Percentiles rank a stretch among this genome's conserved stretches.
These are phyloP conservation scores for Brachymystax lenok DNA, from an alignment of 2,797 vertebrate genomes.

Conservation along the genomic window DNA sequence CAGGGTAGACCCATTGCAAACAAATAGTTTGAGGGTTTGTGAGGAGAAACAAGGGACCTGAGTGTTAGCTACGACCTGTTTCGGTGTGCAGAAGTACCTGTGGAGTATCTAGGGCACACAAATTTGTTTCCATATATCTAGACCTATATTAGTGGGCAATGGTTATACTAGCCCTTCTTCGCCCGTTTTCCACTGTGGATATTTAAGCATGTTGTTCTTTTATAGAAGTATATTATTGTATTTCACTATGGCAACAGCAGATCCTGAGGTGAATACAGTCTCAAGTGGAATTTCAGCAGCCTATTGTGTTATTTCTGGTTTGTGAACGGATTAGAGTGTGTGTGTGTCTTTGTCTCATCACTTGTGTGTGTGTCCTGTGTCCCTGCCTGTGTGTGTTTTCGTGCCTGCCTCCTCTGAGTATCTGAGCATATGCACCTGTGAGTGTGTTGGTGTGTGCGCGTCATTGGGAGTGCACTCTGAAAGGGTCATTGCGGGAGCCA, in stretches of 20 bases:
- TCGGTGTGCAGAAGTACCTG: not conserved
- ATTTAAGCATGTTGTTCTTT: not conserved
- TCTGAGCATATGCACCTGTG: conserved; percentile 24
- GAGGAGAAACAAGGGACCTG: not conserved
- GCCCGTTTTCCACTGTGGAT: conserved; percentile 4
- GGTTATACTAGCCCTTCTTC: conserved; percentile 26
- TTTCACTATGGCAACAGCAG: conserved; percentile 58
- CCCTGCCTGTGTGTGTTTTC: conserved; percentile 40
- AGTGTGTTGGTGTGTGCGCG: conserved; percentile 27
- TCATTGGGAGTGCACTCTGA: conserved; percentile 65
- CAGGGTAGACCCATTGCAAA: conserved; percentile 33
- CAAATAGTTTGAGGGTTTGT: not conserved
- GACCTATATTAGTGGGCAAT: conserved; percentile 16
- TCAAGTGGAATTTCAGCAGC: conserved; percentile 57
- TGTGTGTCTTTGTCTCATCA: conserved; percentile 2
- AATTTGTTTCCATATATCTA: conserved; percentile 10
- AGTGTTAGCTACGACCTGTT: not conserved
- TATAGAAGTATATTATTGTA: conserved; percentile 34
- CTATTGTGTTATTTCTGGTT: conserved; percentile 56
- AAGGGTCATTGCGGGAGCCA: conserved; percentile 70
- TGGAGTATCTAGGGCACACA: too few relatives aligned
- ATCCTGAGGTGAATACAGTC: conserved; percentile 51
- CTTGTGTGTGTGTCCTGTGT: conserved; percentile 51
- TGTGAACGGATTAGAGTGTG: conserved; percentile 35
- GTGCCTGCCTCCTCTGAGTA: not conserved